Evolutionary conservation across 2,797 vertebrate species (phyloP), one percentile per base, ranked within the genome.

Genomic region (Rachycentron canadum): DNA sequence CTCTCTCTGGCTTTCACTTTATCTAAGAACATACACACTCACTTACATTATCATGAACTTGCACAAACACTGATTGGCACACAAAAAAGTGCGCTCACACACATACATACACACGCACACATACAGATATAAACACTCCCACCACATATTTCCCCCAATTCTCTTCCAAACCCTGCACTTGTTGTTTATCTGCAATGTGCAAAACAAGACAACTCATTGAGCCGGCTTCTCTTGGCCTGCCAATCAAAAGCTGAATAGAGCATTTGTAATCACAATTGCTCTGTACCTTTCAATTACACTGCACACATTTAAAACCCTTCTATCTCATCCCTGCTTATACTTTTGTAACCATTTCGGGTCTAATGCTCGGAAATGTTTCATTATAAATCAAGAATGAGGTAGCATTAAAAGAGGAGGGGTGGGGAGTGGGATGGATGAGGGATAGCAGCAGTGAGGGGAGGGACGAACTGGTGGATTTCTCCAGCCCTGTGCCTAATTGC

Each of bases 341-440:
- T 96, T 96, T 96, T 95, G 92, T 91, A 95, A 95, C 94, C 91
- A 93, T 96, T 96, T 95, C 95, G 95, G 96, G 94, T 97, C 95
- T 95, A 94, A 96, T 95, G 94, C 96, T 95, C 89, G 93, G 96
- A 96, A 96, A 96, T 96, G 94, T 95, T 95, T 94, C 96, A 96
- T 97, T 98, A 96, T 96, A 96, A 97, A 98, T 97, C 96, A 97
- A 95, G 96, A 96, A 96, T 95, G 95, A 97, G 96, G 96, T 95
- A 95, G 96, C 95, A 94, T 95, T 95, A 93, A 95, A 95, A 71
- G 58, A 96, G 94, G 69, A 92, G 95, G 90, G 61, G 41, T 7
- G 76, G 49, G 53, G 62, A 63, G 59, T 34, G 74, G 85, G 81
- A 72, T 28, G 70, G 73, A 76, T 76, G 83, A 81, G 79, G 84